Evolutionary conservation across 2,888 invertebrate genomes (phyloP).

Genomic region (Imbricaverruca yamaguchii): DNA sequence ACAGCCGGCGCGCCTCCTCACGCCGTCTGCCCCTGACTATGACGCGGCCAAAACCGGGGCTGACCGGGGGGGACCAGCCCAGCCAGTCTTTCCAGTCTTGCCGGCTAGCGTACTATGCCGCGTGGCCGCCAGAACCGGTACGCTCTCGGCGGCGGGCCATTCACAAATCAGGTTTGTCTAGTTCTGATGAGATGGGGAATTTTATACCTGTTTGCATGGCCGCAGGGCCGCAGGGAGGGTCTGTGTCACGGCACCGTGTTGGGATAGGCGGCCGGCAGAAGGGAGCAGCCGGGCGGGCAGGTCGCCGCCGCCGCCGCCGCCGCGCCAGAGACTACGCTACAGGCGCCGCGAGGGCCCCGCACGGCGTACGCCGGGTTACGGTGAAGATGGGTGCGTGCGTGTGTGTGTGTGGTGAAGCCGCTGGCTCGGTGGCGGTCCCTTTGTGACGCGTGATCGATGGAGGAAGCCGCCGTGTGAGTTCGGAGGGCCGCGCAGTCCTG

Average conservation of each 20-base stretch:
- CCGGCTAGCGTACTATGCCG: background rate
- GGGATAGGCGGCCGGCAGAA: background rate
- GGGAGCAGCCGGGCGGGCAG: background rate
- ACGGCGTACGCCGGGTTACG: background rate
- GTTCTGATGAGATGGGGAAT: constrained; percentile 2
- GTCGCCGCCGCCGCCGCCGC: background rate
- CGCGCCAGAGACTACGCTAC: background rate
- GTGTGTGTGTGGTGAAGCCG: background rate
- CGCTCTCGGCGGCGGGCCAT: background rate
- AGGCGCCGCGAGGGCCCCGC: background rate
- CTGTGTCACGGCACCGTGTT: background rate
- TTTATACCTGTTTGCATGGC: constrained; percentile 13
- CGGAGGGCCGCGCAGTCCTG: no score
- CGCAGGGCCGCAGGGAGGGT: background rate
- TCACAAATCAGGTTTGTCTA: constrained; percentile 12
- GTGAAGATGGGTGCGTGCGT: background rate
- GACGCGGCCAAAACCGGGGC: background rate
- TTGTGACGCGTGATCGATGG: no score
- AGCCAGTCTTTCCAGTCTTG: background rate
- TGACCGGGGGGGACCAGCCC: background rate
- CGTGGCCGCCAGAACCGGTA: background rate
- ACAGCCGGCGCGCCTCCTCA: background rate
- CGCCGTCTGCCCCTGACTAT: background rate
- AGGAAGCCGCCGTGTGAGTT: no score
- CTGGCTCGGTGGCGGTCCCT: background rate